Evolutionary conservation across 2,888 invertebrate species (phyloP).

Genomic region (Mimas tiliae): DNA sequence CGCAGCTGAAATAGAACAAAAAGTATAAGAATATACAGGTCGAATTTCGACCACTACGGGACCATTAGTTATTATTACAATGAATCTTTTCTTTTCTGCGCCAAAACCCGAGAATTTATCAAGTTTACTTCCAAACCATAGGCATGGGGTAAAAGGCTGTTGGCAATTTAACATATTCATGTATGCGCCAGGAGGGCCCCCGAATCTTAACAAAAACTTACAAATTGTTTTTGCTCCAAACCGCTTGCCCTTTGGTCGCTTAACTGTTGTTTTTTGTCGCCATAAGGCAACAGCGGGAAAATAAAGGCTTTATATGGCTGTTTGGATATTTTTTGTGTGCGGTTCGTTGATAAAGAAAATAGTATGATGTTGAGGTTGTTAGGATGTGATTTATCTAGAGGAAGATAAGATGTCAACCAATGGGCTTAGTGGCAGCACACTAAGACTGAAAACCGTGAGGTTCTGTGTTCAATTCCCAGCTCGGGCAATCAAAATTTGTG

Average conservation of each 20-base stretch:
- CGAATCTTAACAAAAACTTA: constrained; percentile 61
- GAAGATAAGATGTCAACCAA: too few species aligned
- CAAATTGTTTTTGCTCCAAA: constrained; percentile 68
- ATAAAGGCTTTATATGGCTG: constrained; percentile 11
- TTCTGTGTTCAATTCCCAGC: too few species aligned
- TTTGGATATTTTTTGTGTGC: not conserved
- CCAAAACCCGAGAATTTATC: constrained; percentile 40
- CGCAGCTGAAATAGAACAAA: too few species aligned
- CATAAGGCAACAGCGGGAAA: constrained; percentile 1
- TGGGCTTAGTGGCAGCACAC: too few species aligned
- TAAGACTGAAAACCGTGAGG: too few species aligned
- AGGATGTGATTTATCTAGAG: not conserved
- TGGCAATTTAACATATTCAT: constrained; percentile 60
- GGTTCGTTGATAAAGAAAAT: not conserved
- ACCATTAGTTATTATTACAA: too few species aligned
- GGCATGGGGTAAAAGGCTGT: constrained; percentile 49
- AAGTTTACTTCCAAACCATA: constrained; percentile 32
- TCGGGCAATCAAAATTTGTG: too few species aligned
- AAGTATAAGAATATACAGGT: too few species aligned
- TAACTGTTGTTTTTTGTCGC: constrained; percentile 21
- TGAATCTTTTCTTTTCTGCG: too few species aligned
- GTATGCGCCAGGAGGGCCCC: constrained; percentile 54
- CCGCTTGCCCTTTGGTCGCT: constrained; percentile 56
- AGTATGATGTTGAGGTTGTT: not conserved
- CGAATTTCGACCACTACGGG: too few species aligned